Evolutionary conservation across 2,113 vertebrate genomes (phyloP), one percentile per base, ranked within the genome.

Genomic region (Loxodonta africana): DNA sequence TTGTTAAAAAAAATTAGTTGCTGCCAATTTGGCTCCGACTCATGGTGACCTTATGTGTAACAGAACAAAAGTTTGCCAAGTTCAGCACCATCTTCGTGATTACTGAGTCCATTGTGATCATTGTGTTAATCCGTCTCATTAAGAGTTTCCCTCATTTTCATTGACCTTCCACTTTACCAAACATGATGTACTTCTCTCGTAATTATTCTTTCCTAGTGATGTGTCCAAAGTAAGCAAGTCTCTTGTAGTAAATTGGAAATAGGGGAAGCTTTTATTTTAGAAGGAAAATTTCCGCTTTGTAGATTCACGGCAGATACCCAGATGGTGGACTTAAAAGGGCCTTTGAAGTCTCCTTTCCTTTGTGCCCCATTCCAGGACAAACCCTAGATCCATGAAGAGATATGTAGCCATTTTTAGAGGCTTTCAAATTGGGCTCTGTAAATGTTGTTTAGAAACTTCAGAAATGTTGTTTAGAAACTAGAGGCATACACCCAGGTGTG

Each of bases 301-400:
- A 3, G 25, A 12, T 12, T 44, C 5, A 4, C 10, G 10, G 17
- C 28, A 62, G 28, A 26, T 1, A 3, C 8, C 18, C 26, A 6
- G 65, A 20, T 0, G 11, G 2, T 30, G 9, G 1, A 21, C 6
- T 23, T 11, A 7, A 63, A 33, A 1, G 48, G 57, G 9, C 10
- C 37, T 46, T 12, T 15, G 33, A 51, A 10, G 48, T 57, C 62
- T 26, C 30, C 28, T 57, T 9, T n/a, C 46, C 69, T 33, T 67
- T 4, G 0, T 5, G 67, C 6, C 57, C 9, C 6, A 12, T 25
- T 6, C 33, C 17, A 3, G 5, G 3, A 21, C 51, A 2, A 0
- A 15, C 37, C 33, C 44, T 37, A 37, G 44, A 37, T 4, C 2
- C 0, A 0, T 4, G 1, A 37, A 41, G 78, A 26, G 1, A 1